phyloP scores from a whole-genome alignment of 1,140 invertebrate genomes.

The Drosophila repleta region DNA sequence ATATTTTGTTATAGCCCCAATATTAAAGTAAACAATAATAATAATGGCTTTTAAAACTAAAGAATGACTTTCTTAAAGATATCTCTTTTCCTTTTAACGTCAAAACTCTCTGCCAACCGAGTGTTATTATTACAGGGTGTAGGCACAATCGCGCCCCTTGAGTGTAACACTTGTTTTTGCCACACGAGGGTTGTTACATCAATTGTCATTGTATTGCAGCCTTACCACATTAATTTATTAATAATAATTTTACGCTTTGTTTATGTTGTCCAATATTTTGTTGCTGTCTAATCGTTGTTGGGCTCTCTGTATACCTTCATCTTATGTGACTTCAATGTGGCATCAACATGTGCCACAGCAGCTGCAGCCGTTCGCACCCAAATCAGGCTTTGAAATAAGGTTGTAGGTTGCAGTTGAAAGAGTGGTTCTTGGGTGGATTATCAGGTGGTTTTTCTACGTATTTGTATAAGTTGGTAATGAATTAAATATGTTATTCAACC shows the following conservation, averaged over 20 bases:
- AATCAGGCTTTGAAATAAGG: conserved; percentile 44
- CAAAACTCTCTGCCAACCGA: not conserved
- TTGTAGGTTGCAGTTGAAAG: conserved; percentile 37
- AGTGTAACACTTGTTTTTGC: conserved; percentile 67
- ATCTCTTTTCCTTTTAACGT: not conserved
- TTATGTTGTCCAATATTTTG: conserved; percentile 71
- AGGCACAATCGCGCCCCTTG: conserved; percentile 15
- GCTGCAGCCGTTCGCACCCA: conserved; percentile 62
- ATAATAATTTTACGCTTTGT: conserved; percentile 83
- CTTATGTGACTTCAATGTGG: no score
- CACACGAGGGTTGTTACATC: conserved; percentile 53
- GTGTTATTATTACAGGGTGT: conserved; percentile 9
- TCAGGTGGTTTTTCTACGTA: conserved; percentile 50
- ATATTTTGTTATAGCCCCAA: no score
- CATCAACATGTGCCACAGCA: conserved; percentile 42
- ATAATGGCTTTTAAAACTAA: no score
- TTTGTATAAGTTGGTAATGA: not conserved
- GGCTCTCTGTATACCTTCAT: conserved; percentile 24
- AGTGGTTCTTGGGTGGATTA: conserved; percentile 57
- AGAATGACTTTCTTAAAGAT: no score
- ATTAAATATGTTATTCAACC: conserved; percentile 23
- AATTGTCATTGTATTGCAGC: conserved; percentile 59
- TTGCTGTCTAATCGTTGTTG: conserved; percentile 51
- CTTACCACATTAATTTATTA: conserved; percentile 65
- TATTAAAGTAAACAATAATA: no score